Conservation (phyloP, 2,888 invertebrate species). For the Ryuthela nishihirai region DNA sequence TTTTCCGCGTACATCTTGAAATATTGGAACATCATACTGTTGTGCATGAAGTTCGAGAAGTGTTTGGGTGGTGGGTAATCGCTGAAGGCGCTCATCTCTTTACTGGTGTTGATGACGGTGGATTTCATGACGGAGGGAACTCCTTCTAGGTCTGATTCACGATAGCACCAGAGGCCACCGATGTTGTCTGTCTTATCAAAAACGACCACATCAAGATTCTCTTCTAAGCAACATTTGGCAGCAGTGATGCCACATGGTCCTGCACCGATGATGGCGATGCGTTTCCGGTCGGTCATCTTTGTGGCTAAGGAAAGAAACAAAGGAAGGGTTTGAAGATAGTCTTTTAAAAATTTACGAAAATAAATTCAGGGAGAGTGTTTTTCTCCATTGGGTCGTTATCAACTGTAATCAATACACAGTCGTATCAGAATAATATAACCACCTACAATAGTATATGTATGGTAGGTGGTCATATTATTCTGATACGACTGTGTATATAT, state of each 20-base stretch:
- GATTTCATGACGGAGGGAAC: conserved; percentile 48
- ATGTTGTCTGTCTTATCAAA: conserved; percentile 47
- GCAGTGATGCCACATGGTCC: conserved; percentile 50
- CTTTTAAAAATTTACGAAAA: too few species aligned
- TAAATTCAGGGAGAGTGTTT: too few species aligned
- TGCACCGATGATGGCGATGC: conserved; percentile 48
- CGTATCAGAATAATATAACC: too few species aligned
- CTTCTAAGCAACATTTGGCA: conserved; percentile 49
- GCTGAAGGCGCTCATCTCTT: conserved; percentile 50
- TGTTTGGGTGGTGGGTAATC: conserved; percentile 52
- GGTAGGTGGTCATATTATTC: too few species aligned
- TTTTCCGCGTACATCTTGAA: conserved; percentile 43
- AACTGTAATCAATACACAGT: too few species aligned
- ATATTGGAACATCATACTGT: conserved; percentile 50
- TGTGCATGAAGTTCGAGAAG: conserved; percentile 54
- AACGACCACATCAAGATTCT: conserved; percentile 47
- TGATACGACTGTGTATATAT: too few species aligned
- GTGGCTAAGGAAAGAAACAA: conserved; percentile 8
- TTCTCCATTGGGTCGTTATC: too few species aligned
- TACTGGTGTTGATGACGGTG: conserved; percentile 51
- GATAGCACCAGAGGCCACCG: conserved; percentile 48
- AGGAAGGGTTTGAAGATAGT: not conserved
- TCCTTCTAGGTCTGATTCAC: conserved; percentile 39
- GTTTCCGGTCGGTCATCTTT: conserved; percentile 3
- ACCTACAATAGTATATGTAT: too few species aligned